A percentile compares a stretch with the other conserved stretches of the same genome.
Conservation (phyloP, 1,140 invertebrate genomes). For the Temnothorax curvispinosus region DNA sequence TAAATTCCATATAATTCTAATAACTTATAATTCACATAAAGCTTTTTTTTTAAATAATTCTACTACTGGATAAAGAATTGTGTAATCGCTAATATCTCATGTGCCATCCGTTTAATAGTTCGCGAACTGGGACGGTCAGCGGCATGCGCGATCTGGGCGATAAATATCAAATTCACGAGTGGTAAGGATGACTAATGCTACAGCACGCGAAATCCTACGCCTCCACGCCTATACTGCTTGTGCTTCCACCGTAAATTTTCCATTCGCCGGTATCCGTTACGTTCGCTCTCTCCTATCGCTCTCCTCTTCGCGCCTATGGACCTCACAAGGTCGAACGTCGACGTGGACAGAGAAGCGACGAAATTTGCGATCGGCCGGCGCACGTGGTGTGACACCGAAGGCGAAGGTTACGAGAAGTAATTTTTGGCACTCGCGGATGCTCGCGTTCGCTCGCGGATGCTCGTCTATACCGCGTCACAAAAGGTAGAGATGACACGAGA, state of each 20-base stretch:
- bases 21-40: neutral
- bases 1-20: neutral
- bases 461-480: neutral
- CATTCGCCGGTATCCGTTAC: constrained; percentile 59
- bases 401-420: neutral
- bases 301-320: neutral
- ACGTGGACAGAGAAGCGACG: constrained; percentile 1
- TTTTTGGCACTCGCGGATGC: constrained; percentile 4
- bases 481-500: too few relatives aligned
- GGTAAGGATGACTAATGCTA: constrained; percentile 11
- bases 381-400: neutral
- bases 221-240: neutral
- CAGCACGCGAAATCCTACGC: constrained; percentile 24
- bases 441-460: neutral
- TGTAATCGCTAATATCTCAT: neutral
- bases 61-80: neutral
- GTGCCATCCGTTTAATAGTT: neutral
- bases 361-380: neutral
- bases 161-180: constrained; percentile 56
- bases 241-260: constrained; percentile 59
- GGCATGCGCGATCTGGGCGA: neutral
- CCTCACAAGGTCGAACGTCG: constrained; percentile 13
- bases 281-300: neutral
- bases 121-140: neutral
- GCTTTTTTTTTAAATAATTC: neutral